phyloP scores from a whole-genome alignment of 2,797 vertebrate genomes.

The Selene dorsalis region DNA sequence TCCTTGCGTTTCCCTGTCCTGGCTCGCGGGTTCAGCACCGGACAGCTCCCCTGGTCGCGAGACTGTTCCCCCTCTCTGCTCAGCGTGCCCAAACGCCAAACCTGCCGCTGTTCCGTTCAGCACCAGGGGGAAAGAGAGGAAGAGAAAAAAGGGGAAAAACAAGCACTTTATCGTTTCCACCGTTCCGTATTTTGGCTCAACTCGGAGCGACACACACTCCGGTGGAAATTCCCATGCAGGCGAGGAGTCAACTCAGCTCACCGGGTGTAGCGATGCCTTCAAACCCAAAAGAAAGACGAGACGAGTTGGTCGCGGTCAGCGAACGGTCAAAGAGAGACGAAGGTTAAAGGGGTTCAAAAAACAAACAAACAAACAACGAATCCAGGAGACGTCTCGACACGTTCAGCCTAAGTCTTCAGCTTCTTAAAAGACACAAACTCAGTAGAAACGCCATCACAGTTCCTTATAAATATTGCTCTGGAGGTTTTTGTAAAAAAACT shows the following conservation, averaged over 20 bases:
- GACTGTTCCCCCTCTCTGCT: background rate
- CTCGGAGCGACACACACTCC: background rate
- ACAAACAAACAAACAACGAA: background rate
- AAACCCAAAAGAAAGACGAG: background rate
- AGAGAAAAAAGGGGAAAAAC: background rate
- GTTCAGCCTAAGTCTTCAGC: background rate
- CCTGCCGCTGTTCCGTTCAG: constrained; percentile 42
- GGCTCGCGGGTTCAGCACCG: constrained; percentile 72
- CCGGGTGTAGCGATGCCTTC: background rate
- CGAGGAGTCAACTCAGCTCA: constrained; percentile 18
- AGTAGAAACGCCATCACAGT: constrained; percentile 26
- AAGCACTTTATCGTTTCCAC: constrained; percentile 11
- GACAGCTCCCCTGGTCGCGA: constrained; percentile 67
- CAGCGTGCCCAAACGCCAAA: background rate
- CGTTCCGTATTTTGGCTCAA: background rate
- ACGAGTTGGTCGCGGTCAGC: constrained; percentile 7
- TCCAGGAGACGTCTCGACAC: constrained; percentile 36
- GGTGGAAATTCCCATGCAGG: constrained; percentile 38
- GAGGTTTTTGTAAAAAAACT: constrained; percentile 13
- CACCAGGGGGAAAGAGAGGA: constrained; percentile 24
- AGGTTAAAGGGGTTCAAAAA: constrained; percentile 23
- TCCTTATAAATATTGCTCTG: constrained; percentile 49
- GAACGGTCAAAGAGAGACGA: background rate
- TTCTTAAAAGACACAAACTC: background rate
- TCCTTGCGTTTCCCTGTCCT: background rate